Evolutionary conservation across 2,797 vertebrate species (phyloP).

Genomic region (Hoplostethus atlanticus): DNA sequence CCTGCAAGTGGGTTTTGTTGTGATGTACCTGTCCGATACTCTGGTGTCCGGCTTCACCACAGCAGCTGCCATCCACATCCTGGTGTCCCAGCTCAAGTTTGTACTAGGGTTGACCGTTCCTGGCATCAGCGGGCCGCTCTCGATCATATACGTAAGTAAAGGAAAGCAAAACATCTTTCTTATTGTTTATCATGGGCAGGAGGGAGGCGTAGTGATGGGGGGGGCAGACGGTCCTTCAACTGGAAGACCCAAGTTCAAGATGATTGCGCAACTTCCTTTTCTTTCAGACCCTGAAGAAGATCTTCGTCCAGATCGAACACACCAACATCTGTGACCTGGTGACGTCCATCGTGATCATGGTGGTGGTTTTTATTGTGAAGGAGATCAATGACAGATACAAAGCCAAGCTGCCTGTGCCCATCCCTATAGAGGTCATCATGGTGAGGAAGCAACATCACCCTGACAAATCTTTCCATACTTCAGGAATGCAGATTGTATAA

Average conservation of each 20-base stretch:
- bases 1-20: constrained; percentile 92
- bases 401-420: constrained; percentile 91
- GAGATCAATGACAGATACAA: constrained; percentile 93
- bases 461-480: neutral
- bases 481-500: neutral
- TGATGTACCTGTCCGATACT: constrained; percentile 94
- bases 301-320: constrained; percentile 88
- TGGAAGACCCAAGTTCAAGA: neutral
- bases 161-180: neutral
- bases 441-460: constrained; percentile 76
- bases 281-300: constrained; percentile 86
- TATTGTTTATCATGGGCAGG: too few relatives aligned
- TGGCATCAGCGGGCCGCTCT: constrained; percentile 85
- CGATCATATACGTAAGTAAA: constrained; percentile 90
- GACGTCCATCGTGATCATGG: constrained; percentile 89
- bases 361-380: constrained; percentile 90
- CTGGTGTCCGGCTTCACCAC: constrained; percentile 96
- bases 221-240: neutral
- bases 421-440: constrained; percentile 95
- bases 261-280: neutral
- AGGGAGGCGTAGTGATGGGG: too few relatives aligned
- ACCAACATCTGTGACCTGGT: constrained; percentile 93
- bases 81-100: constrained; percentile 97
- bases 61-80: constrained; percentile 93
- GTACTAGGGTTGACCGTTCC: constrained; percentile 89